Percentiles rank a stretch among this genome's conserved stretches.
phyloP scores from a whole-genome alignment of 2,888 invertebrate species.

The Spilarctia lutea region DNA sequence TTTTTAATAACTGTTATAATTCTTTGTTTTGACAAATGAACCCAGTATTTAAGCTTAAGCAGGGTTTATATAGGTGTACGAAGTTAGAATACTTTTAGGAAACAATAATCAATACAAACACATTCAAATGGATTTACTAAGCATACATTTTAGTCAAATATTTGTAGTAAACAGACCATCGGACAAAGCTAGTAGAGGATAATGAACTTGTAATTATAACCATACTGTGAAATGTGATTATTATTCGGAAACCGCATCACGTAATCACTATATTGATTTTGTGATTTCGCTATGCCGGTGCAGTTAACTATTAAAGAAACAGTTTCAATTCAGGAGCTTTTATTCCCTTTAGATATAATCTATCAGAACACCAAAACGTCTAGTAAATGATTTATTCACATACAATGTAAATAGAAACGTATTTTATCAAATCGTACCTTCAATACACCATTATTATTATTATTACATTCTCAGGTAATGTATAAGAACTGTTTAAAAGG shows the following conservation, averaged over 20 bases:
- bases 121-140: background rate
- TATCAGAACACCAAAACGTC: background rate
- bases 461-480: too few relatives aligned
- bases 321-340: too few relatives aligned
- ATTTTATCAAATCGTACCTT: background rate
- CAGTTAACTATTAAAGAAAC: background rate
- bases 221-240: background rate
- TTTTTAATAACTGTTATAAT: too few relatives aligned
- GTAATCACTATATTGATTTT: background rate
- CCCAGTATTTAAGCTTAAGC: too few relatives aligned
- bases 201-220: conserved; percentile 3
- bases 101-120: background rate
- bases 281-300: background rate
- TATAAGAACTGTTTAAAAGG: background rate
- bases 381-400: background rate
- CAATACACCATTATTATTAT: background rate
- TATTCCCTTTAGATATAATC: background rate
- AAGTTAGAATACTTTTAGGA: too few relatives aligned
- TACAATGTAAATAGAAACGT: background rate
- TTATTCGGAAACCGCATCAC: background rate
- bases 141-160: background rate
- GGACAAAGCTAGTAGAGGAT: background rate
- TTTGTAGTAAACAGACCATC: background rate
- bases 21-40: too few relatives aligned
- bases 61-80: too few relatives aligned